These are phyloP conservation scores for Tanypteryx hageni DNA, from an alignment of 2,888 invertebrate species.

Conservation along the genomic window DNA sequence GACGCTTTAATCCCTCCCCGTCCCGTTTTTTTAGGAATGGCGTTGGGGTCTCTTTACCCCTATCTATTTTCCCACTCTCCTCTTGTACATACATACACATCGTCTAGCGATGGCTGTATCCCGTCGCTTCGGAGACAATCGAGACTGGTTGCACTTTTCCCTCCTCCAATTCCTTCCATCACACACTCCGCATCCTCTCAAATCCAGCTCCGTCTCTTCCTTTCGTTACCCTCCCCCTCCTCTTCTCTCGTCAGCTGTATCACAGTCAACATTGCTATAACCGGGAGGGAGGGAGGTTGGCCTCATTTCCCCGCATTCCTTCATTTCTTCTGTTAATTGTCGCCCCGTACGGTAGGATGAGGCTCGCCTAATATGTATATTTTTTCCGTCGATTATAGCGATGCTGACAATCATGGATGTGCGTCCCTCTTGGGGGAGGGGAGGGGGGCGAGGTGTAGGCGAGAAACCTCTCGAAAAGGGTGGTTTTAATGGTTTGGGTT, in stretches of 20 bases:
- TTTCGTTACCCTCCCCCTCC: neutral
- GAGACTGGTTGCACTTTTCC: neutral
- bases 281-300: constrained; percentile 41
- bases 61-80: too few species aligned
- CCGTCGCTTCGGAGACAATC: constrained; percentile 11
- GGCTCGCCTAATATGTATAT: neutral
- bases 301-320: constrained; percentile 49
- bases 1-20: constrained; percentile 17
- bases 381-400: neutral
- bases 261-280: constrained; percentile 61
- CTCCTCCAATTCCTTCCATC: neutral
- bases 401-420: neutral
- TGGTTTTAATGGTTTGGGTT: too few species aligned
- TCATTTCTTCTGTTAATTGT: constrained; percentile 4
- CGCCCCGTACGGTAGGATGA: neutral
- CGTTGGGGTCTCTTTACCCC: constrained; percentile 20
- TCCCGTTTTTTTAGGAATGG: constrained; percentile 47
- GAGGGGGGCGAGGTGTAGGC: too few species aligned
- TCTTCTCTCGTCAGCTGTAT: constrained; percentile 44
- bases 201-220: neutral
- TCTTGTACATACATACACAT: too few species aligned
- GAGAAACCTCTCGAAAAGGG: too few species aligned
- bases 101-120: neutral
- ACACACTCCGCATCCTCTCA: too few species aligned
- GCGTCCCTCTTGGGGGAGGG: too few species aligned